Evolutionary conservation across 2,113 vertebrate genomes (phyloP).

Genomic region (Chamaetylas fuelleborni): DNA sequence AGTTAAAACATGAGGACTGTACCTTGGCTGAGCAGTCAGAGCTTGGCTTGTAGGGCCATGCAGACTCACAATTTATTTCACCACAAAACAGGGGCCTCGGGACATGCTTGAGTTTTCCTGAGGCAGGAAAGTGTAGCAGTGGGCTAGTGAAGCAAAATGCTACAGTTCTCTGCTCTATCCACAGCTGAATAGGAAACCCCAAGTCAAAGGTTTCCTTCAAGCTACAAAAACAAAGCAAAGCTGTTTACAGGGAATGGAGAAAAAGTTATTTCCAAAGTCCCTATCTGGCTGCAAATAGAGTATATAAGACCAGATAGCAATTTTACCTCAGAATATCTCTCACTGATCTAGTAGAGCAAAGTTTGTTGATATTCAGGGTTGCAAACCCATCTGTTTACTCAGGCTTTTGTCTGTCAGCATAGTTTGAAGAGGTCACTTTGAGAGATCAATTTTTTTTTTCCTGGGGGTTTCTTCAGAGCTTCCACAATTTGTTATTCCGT

Average conservation of each 20-base stretch:
- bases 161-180: neutral
- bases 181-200: neutral
- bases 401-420: constrained; percentile 67
- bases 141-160: neutral
- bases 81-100: neutral
- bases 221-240: constrained; percentile 5
- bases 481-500: constrained; percentile 48
- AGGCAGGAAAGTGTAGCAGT: neutral
- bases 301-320: neutral
- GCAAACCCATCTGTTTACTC: constrained; percentile 61
- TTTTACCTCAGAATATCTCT: neutral
- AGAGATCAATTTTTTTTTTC: constrained; percentile 61
- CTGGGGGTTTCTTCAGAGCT: constrained; percentile 59
- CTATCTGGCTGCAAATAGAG: neutral
- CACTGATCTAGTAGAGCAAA: constrained; percentile 51
- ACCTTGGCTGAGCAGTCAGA: neutral
- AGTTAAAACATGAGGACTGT: neutral
- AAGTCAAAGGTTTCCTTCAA: neutral
- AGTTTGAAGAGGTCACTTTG: constrained; percentile 54
- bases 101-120: neutral
- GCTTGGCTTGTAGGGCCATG: neutral
- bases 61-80: neutral
- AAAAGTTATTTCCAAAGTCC: neutral
- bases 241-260: neutral
- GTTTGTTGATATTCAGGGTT: constrained; percentile 61